Base-by-base conservation (phyloP, 1,140 invertebrate species). In the Paramacrobiotus metropolitanus region DNA sequence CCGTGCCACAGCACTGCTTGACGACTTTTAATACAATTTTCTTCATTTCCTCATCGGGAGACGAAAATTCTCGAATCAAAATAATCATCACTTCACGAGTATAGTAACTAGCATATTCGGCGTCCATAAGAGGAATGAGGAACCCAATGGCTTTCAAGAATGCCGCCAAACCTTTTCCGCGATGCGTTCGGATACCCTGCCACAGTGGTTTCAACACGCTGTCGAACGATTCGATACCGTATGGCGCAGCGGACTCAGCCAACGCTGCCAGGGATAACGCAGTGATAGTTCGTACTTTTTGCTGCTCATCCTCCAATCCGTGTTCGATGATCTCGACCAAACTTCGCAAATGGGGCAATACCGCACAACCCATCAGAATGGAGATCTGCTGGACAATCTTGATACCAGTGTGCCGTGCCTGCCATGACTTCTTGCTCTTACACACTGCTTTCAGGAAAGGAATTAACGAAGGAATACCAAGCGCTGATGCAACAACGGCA, bases 21-120 rank as follows among this genome's bases (percentile, higher is more conserved):
- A 99, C 95, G 64, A 98, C 89, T 78, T 99, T 99, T 40, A 99
- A 77, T 1, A 99, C 95, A 76, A 99, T 99, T 72, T 99, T 99
- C 72, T 99, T 99, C 95, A 99, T 99, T 80, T 99, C 95, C 75
- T 99, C 95, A 75, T 99, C 95, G 1, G 95, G 94, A 55, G 93
- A 97, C 72, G 95, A 91, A 72, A 99, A 99, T 76, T 99, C 95
- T 74, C 95, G 81, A 69, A 98, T 97, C 3, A 99, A 77, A 74
- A 98, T 98, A 70, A 98, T 78, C 95, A 99, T 98, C 68, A 99
- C 94, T 84, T 99, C 94, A 65, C 91, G 81, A 20, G 94, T 98
- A 72, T 99, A 99, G 73, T 98, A 98, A 73, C 96, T 97, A 1
- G 94, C 94, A 70, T 98, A 99, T 74, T 99, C 95, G 60, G 94